phyloP scores from a whole-genome alignment of 2,888 invertebrate species.

The Dolichopus griseipennis region DNA sequence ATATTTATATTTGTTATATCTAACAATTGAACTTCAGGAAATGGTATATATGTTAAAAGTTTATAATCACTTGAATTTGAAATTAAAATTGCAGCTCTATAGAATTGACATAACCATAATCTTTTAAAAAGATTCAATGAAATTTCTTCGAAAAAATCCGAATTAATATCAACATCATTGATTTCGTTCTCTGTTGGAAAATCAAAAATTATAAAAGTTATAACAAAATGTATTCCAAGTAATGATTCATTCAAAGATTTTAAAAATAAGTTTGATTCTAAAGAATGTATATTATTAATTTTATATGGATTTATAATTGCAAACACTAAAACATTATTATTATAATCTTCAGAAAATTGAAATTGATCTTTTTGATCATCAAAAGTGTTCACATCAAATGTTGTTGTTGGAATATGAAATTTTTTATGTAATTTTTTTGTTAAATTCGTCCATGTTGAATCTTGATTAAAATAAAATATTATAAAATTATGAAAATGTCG shows the following conservation, averaged over 20 bases:
- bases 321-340: background rate
- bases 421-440: background rate
- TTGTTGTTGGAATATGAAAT: background rate
- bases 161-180: background rate
- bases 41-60: background rate
- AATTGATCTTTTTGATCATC: background rate
- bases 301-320: constrained; percentile 9
- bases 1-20: background rate
- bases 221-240: background rate
- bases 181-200: background rate
- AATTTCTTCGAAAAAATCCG: background rate
- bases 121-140: background rate
- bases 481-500: background rate
- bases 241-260: background rate
- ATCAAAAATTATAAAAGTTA: background rate
- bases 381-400: background rate
- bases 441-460: background rate
- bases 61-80: background rate
- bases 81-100: background rate
- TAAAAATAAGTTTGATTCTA: background rate
- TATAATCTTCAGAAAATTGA: background rate
- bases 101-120: background rate
- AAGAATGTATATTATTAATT: background rate
- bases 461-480: background rate
- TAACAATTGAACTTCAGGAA: background rate